Percentiles rank a stretch among this genome's conserved stretches.
These are phyloP conservation scores for Litoditis marina DNA, from an alignment of 2,888 invertebrate species.

Conservation along the genomic window DNA sequence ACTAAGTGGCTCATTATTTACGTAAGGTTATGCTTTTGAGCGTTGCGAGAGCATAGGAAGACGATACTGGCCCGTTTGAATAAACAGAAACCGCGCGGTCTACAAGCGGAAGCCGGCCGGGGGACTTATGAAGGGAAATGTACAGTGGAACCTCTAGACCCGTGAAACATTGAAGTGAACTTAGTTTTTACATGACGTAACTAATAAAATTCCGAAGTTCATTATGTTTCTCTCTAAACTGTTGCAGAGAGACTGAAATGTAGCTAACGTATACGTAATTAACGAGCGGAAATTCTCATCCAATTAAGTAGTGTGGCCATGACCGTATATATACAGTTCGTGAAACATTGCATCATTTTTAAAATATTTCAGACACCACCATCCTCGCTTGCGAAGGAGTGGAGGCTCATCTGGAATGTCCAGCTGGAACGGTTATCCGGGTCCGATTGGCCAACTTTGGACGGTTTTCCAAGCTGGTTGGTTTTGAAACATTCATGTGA, in stretches of 20 bases:
- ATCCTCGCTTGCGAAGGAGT: constrained; percentile 35
- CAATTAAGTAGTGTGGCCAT: no score
- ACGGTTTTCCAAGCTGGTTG: constrained; percentile 27
- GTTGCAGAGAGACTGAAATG: no score
- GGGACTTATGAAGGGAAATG: neutral
- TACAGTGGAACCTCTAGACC: neutral
- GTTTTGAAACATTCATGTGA: no score
- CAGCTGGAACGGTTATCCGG: constrained; percentile 33
- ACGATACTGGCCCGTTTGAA: constrained; percentile 18
- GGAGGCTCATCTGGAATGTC: constrained; percentile 33
- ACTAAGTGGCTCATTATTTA: constrained; percentile 19
- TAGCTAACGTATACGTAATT: no score
- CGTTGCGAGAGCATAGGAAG: constrained; percentile 14
- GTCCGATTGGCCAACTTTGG: constrained; percentile 41
- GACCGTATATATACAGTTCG: no score
- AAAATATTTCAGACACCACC: constrained; percentile 24
- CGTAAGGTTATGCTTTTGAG: constrained; percentile 20
- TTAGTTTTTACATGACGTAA: no score
- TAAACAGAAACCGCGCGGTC: constrained; percentile 20
- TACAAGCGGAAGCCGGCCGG: constrained; percentile 8
- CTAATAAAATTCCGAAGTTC: no score
- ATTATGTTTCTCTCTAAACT: no score
- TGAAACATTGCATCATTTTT: neutral
- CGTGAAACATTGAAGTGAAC: no score
- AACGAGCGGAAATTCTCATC: no score